These are phyloP conservation scores for Mormyrops boulengeri DNA, from an alignment of 2,797 vertebrate species.

Conservation along the genomic window DNA sequence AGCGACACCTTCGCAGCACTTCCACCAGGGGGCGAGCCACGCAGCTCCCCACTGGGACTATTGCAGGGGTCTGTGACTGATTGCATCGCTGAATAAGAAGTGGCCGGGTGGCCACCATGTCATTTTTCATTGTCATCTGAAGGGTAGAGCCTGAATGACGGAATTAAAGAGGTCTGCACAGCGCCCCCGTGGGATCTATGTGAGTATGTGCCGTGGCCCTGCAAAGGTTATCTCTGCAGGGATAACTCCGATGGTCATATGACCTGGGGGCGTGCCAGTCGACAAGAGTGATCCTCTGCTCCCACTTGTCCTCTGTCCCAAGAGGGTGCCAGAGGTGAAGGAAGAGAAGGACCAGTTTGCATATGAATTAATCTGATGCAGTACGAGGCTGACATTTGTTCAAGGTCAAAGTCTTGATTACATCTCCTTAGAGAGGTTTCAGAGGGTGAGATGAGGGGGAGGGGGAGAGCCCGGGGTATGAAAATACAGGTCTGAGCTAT, in stretches of 20 bases:
- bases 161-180: not conserved
- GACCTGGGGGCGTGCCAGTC: not conserved
- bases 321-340: not conserved
- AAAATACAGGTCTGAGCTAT: not conserved
- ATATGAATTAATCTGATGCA: conserved; percentile 16
- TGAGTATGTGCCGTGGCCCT: not conserved
- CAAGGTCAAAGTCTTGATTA: conserved; percentile 26
- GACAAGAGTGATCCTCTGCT: not conserved
- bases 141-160: not conserved
- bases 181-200: not conserved
- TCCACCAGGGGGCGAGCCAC: not conserved
- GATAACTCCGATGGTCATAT: not conserved
- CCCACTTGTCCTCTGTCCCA: not conserved
- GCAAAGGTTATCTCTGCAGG: not conserved
- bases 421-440: conserved; percentile 15
- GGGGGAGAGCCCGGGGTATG: not conserved
- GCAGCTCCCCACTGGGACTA: too few relatives aligned
- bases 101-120: too few relatives aligned
- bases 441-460: not conserved
- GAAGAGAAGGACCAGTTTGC: not conserved
- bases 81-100: not conserved
- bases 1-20: not conserved
- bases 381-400: not conserved
- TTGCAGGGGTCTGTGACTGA: not conserved
- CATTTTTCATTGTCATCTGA: not conserved